These are phyloP conservation scores for Poecilia wingei DNA, from an alignment of 2,797 vertebrate species.

Conservation along the genomic window DNA sequence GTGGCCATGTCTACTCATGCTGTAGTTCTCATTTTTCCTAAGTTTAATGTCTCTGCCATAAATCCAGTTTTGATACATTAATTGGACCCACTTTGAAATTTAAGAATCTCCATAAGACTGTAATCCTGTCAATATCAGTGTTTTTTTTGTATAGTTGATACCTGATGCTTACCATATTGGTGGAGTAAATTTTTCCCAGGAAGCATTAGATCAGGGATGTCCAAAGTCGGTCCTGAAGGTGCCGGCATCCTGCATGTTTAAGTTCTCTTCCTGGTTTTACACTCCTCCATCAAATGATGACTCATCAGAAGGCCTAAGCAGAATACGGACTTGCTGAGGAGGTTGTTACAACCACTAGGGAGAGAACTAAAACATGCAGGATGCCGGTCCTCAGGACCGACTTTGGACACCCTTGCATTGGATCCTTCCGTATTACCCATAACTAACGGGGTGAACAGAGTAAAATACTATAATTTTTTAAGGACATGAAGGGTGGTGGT, in stretches of 20 bases:
- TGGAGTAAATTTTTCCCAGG: not conserved
- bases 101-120: not conserved
- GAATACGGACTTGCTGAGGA: no score
- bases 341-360: no score
- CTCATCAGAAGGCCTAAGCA: no score
- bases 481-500: not conserved
- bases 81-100: not conserved
- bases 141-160: not conserved
- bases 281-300: no score
- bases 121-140: not conserved
- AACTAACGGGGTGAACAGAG: not conserved
- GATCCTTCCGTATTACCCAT: not conserved
- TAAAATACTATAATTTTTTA: not conserved
- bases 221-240: no score
- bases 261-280: no score
- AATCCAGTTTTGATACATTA: not conserved
- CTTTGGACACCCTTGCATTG: not conserved
- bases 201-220: not conserved
- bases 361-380: no score
- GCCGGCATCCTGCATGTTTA: no score
- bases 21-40: not conserved
- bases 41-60: not conserved
- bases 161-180: not conserved
- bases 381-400: no score
- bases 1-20: not conserved